Evolutionary conservation across 1,140 invertebrate species (phyloP), one percentile per base, ranked within the genome.

Genomic region (Sinella curviseta): DNA sequence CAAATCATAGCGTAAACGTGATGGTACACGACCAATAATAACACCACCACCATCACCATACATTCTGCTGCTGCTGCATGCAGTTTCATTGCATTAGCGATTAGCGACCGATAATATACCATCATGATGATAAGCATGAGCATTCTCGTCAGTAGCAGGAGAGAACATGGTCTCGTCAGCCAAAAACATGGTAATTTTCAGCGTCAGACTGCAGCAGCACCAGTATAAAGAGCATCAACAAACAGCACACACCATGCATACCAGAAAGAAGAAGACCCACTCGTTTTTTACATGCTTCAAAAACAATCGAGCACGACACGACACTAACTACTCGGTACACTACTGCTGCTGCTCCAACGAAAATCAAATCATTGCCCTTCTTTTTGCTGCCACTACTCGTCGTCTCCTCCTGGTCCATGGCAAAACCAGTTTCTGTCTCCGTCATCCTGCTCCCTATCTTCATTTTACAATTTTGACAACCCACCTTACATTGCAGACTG

Each of bases 341-440:
- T 48, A 20, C 20, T n/a, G 26, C 14, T 26, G 24, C 57, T 16
- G 24, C 65, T 31, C 31, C 26, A 8, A 31, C 8, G 65, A 8
- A 70, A 70, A 70, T 70, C 65, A 70, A 70, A 70, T 70, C 65
- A 70, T 14, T 31, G 3, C 30, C 65, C 14, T 65, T 26, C 20
- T 48, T 48, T 8, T 48, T 48, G 8, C 20, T 20, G 39, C 39
- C 20, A 48, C 39, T 48, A 48, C 8, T 20, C 8, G 39, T 12
- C 20, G 8, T 8, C 20, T 48, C 8, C 20, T 48, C 39, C 57
- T 65, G 57, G 57, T n/a, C n/a, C 57, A 16, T 70, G 65, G 65
- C 65, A 70, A 70, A 70, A 70, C 65, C 65, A 70, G 65, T 70
- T 70, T 70, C 65, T 70, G 65, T 24, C 65, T 70, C 65, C 31